Evolutionary conservation across 2,888 invertebrate species (phyloP).

Genomic region (Archips crataeganus): DNA sequence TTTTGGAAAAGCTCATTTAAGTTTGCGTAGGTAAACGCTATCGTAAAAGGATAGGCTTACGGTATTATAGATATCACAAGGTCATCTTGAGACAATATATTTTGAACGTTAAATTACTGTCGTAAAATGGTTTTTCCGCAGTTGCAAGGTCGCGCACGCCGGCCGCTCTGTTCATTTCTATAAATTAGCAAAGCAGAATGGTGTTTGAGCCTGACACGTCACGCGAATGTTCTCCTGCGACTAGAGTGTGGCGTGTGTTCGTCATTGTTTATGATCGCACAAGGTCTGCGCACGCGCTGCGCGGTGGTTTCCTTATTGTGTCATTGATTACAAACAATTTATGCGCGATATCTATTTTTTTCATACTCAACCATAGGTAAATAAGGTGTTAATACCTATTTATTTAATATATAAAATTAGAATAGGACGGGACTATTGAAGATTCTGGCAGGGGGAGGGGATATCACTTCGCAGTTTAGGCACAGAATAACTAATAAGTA

Average conservation of each 20-base stretch:
- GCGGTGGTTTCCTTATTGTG: slow-evolving; percentile 66
- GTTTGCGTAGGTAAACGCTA: neutral
- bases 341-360: slow-evolving; percentile 19
- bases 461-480: no score
- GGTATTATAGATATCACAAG: neutral
- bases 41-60: neutral
- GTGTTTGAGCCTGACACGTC: slow-evolving; percentile 53
- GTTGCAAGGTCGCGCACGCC: slow-evolving; percentile 6
- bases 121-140: slow-evolving; percentile 3
- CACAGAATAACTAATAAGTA: no score
- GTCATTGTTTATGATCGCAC: slow-evolving; percentile 67
- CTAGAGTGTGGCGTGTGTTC: slow-evolving; percentile 60
- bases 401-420: no score
- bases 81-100: neutral
- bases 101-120: neutral
- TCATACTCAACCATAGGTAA: neutral
- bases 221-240: slow-evolving; percentile 50
- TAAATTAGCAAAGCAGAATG: slow-evolving; percentile 4
- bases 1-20: neutral
- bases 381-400: neutral
- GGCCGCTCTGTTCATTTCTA: neutral
- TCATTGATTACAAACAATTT: slow-evolving; percentile 50
- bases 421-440: no score
- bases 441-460: no score
- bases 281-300: slow-evolving; percentile 58